Evolutionary conservation across 2,797 vertebrate species (phyloP).

Genomic region (Gambusia yucatana): DNA sequence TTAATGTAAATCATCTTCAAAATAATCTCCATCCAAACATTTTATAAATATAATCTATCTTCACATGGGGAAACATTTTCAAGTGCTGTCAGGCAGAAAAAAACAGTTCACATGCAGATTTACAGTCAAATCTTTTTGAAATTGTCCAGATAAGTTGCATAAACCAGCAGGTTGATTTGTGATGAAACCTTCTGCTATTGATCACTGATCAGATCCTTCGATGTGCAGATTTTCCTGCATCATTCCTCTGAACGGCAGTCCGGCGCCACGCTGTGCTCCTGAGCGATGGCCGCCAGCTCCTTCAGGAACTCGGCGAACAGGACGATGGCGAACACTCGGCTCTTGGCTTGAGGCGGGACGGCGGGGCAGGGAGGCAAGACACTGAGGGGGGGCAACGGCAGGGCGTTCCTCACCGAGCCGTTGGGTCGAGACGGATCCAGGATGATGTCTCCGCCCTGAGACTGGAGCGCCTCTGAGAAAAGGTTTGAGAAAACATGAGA

Average conservation of each 20-base stretch:
- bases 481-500: background rate
- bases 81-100: constrained; percentile 51
- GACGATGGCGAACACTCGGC: constrained; percentile 87
- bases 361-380: constrained; percentile 75
- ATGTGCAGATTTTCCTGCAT: background rate
- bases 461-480: constrained; percentile 54
- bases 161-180: background rate
- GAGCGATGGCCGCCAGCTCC: constrained; percentile 92
- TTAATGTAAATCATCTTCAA: constrained; percentile 16
- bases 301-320: constrained; percentile 95
- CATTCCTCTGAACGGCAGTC: constrained; percentile 68
- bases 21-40: constrained; percentile 28
- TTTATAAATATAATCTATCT: constrained; percentile 42
- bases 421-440: constrained; percentile 50
- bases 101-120: constrained; percentile 3
- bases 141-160: background rate
- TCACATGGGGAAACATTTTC: constrained; percentile 38
- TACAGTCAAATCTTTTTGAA: background rate
- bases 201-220: background rate
- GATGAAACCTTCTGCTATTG: background rate
- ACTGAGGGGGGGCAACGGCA: constrained; percentile 37
- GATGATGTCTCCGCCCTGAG: constrained; percentile 22
- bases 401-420: constrained; percentile 42
- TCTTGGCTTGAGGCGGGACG: constrained; percentile 81
- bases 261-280: constrained; percentile 91